These are phyloP conservation scores for Calypte anna DNA, from an alignment of 2,113 vertebrate genomes.

Conservation along the genomic window DNA sequence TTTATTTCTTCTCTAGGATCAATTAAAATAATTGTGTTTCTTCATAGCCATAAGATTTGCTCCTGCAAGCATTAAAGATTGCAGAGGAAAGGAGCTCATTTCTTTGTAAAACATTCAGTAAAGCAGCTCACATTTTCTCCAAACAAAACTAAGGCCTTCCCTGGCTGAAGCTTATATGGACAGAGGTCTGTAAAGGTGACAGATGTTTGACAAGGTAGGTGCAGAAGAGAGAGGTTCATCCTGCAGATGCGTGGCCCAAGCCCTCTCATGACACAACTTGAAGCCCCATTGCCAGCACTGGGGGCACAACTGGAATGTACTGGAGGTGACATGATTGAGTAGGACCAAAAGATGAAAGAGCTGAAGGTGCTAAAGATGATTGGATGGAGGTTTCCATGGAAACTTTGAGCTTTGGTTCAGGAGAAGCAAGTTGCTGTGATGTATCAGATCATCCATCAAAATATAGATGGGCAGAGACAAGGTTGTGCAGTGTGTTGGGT, in stretches of 20 bases:
- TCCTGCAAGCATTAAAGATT: not conserved
- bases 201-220: not conserved
- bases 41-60: not conserved
- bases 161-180: not conserved
- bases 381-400: not conserved
- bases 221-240: fast-evolving
- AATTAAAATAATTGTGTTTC: not conserved
- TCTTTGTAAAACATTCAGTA: not conserved
- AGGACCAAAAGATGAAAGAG: not conserved
- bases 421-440: not conserved
- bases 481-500: not conserved
- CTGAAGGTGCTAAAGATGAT: not conserved
- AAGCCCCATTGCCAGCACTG: fast-evolving
- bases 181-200: not conserved
- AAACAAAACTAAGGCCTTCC: not conserved
- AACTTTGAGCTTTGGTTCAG: not conserved
- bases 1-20: not conserved
- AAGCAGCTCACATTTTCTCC: not conserved
- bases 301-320: not conserved
- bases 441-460: not conserved
- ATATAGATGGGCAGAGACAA: not conserved
- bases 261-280: not conserved
- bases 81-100: not conserved
- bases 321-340: not conserved
- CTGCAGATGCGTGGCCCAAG: not conserved